Evolutionary conservation across 35 echinoderm and acorn worm species (phyloP), one percentile per base, ranked within the genome.

Genomic region (Amphiura filiformis): DNA sequence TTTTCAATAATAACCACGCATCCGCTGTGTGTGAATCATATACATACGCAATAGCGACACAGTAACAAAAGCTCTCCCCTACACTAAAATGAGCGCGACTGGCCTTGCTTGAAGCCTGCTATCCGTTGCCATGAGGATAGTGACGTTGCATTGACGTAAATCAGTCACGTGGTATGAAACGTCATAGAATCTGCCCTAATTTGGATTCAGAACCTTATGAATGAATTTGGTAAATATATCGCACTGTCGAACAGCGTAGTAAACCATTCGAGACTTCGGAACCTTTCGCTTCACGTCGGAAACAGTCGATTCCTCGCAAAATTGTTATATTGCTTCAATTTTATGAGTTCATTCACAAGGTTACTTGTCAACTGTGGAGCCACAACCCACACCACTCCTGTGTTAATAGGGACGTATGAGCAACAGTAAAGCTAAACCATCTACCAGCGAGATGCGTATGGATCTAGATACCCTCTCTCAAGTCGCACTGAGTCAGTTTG

Each of bases 401-500:
- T 84, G 79, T 75, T 75, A 49, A 80, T 75, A 70, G 41, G 57
- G 84, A 79, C 84, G 83, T 77, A 87, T 87, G 83, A 87, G 90
- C 84, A 87, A 82, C 84, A 82, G 80, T 77, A 36, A 65, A 57
- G 42, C 57, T 80, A 91, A 96, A 92, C 80, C 87, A 70, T 26
- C 61, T 70, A 70, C 83, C 83, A 37, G 75, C 94, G 94, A 92
- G 83, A 96, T 96, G 94, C 94, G 94, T 86, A 96, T 96, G 94
- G 94, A 96, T 95, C 83, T 92, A 84, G 94, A 92, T 57, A 92
- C 90, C 82, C 87, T 92, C 82, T 96, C 94, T 47, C 94, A 96
- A 77, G 94, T 92, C 56, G 94, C 94, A 41, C 81, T 95, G 33
- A 96, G 90, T 86, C 94, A 92, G 77, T 91, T 87, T 77, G 94